Percentiles rank a stretch among this genome's conserved stretches.
phyloP scores from a whole-genome alignment of 2,797 vertebrate species.

The Halcyon leucocephala region DNA sequence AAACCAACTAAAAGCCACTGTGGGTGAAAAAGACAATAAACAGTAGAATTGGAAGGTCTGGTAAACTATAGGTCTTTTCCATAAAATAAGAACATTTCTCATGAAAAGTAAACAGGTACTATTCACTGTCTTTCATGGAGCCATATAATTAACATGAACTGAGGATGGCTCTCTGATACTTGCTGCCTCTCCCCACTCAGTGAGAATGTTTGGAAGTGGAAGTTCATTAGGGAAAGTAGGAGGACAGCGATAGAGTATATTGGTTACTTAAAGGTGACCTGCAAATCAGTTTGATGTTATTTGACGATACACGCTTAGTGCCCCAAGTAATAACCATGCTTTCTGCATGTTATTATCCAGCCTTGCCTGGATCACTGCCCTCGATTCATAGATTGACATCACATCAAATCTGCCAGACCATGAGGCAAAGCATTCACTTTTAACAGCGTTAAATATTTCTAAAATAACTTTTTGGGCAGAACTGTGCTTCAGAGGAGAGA shows the following conservation, averaged over 20 bases:
- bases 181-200: neutral
- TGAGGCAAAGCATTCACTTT: neutral
- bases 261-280: constrained; percentile 10
- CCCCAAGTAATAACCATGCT: neutral
- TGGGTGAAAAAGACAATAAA: rapidly evolving
- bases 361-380: neutral
- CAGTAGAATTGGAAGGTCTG: neutral
- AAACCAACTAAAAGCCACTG: neutral
- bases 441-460: neutral
- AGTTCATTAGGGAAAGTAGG: neutral
- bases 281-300: neutral
- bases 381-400: neutral
- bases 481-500: neutral
- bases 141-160: rapidly evolving
- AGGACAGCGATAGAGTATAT: neutral
- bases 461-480: neutral
- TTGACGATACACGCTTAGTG: neutral
- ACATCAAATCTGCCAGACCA: neutral
- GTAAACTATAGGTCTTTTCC: neutral
- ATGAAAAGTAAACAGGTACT: neutral
- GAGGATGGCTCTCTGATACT: neutral
- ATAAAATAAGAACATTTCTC: neutral
- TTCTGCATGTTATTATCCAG: neutral
- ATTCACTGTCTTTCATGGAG: neutral
- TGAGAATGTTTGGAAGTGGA: neutral